A percentile compares a stretch with the other conserved stretches of the same genome.
Conservation (phyloP, 2,113 vertebrate species). For the Corythoichthys haematopterus region DNA sequence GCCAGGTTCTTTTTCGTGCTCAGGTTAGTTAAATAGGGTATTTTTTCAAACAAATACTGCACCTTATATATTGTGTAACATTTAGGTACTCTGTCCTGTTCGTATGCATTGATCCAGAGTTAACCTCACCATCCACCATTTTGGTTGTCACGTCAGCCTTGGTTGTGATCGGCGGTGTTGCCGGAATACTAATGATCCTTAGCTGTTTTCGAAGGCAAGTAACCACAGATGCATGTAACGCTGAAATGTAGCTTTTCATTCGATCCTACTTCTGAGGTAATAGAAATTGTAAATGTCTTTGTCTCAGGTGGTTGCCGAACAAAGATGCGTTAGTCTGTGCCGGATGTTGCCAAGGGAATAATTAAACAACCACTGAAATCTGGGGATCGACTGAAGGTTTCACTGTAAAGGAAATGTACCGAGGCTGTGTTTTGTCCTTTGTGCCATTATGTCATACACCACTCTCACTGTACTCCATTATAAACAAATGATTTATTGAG, state of each 20-base stretch:
- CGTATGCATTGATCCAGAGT: slow-evolving; percentile 43
- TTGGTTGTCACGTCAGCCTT: slow-evolving; percentile 58
- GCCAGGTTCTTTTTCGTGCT: slow-evolving; percentile 67
- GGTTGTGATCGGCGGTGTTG: slow-evolving; percentile 52
- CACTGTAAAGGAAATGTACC: neutral
- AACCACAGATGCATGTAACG: neutral
- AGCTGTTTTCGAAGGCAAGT: slow-evolving; percentile 61
- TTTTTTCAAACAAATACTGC: neutral
- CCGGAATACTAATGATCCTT: slow-evolving; percentile 45
- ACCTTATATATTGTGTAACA: neutral
- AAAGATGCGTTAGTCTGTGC: slow-evolving; percentile 41
- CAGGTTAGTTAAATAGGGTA: slow-evolving; percentile 46
- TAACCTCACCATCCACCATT: slow-evolving; percentile 35
- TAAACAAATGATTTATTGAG: slow-evolving; percentile 8
- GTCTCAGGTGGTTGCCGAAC: slow-evolving; percentile 57
- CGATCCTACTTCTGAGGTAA: neutral
- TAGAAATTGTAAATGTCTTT: slow-evolving; percentile 4
- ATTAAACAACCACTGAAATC: slow-evolving; percentile 13
- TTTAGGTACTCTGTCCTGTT: neutral
- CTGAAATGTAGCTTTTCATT: neutral
- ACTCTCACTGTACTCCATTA: neutral
- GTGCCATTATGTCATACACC: slow-evolving; percentile 1
- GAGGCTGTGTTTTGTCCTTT: slow-evolving; percentile 1
- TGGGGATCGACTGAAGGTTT: neutral
- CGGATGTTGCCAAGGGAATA: slow-evolving; percentile 32